phyloP scores from a whole-genome alignment of 2,113 vertebrate species.

The Sprattus sprattus region DNA sequence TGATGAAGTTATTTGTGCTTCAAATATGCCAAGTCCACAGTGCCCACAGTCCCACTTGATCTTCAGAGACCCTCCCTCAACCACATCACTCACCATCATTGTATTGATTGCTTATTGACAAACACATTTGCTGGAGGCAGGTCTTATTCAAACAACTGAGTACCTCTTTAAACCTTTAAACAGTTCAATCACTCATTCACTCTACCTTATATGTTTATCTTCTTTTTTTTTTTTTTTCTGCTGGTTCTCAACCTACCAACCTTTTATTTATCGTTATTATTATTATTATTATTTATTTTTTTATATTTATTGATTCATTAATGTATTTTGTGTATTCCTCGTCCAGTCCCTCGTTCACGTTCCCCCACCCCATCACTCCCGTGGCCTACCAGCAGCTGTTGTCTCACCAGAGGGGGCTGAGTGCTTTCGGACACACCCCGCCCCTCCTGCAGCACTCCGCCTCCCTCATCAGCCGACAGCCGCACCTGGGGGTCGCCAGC shows the following conservation, averaged over 20 bases:
- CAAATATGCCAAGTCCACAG: not conserved
- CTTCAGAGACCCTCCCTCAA: too few species aligned
- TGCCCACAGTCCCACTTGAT: too few species aligned
- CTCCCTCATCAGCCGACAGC: slow-evolving; percentile 81
- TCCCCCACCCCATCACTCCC: slow-evolving; percentile 92
- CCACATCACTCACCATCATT: too few species aligned
- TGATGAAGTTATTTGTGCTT: not conserved
- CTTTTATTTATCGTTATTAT: not conserved
- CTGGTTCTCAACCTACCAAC: too few species aligned
- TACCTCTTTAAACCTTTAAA: not conserved
- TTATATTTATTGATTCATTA: not conserved
- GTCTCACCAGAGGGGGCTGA: slow-evolving; percentile 87
- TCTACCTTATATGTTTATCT: not conserved
- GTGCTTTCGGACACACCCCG: slow-evolving; percentile 88
- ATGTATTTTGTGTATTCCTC: slow-evolving; percentile 29
- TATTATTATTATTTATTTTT: not conserved
- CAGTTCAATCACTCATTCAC: not conserved
- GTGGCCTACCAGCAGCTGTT: slow-evolving; percentile 95
- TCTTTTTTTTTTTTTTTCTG: not conserved
- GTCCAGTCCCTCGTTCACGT: slow-evolving; percentile 88
- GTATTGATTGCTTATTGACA: not conserved
- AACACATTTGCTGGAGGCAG: not conserved
- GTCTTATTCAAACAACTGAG: not conserved
- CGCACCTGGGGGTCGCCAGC: slow-evolving; percentile 74
- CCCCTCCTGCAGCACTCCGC: slow-evolving; percentile 86